phyloP scores from a whole-genome alignment of 2,888 invertebrate genomes.

The Drosophila aldrichi region DNA sequence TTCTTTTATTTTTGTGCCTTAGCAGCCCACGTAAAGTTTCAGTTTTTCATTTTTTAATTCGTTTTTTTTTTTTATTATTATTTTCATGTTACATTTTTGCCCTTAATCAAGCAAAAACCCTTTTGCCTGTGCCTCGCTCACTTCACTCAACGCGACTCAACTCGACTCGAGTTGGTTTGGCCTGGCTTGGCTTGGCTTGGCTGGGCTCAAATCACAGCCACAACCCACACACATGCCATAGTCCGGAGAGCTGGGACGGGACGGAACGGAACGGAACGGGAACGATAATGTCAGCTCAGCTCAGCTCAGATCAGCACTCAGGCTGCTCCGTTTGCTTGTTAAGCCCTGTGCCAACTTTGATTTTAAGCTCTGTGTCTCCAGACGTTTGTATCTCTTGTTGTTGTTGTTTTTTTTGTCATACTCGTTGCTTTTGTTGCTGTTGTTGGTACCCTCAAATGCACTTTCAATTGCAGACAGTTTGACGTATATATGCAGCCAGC shows the following conservation, averaged over 20 bases:
- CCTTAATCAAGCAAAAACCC: constrained; percentile 74
- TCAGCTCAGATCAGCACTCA: constrained; percentile 61
- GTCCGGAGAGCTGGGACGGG: constrained; percentile 39
- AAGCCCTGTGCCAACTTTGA: constrained; percentile 76
- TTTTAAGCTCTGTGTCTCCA: constrained; percentile 72
- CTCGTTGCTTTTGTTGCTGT: constrained; percentile 29
- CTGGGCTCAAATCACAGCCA: constrained; percentile 50
- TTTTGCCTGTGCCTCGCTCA: constrained; percentile 51
- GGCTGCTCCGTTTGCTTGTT: constrained; percentile 64
- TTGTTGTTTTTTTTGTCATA: constrained; percentile 38
- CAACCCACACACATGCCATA: constrained; percentile 70
- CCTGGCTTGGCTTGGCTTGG: constrained; percentile 20
- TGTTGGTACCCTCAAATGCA: constrained; percentile 74
- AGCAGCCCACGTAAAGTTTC: constrained; percentile 64
- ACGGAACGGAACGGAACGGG: constrained; percentile 35
- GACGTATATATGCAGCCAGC: constrained; percentile 71
- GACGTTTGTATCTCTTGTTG: constrained; percentile 64
- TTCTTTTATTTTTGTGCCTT: constrained; percentile 30
- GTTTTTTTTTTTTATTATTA: constrained; percentile 47
- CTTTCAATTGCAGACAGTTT: constrained; percentile 79
- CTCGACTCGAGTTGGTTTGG: constrained; percentile 7
- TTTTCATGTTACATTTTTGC: constrained; percentile 55
- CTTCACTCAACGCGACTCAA: constrained; percentile 53
- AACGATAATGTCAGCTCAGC: constrained; percentile 73
- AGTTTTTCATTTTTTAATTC: constrained; percentile 51